Conservation (phyloP, 2,888 invertebrate species). For the Baronia brevicornis region DNA sequence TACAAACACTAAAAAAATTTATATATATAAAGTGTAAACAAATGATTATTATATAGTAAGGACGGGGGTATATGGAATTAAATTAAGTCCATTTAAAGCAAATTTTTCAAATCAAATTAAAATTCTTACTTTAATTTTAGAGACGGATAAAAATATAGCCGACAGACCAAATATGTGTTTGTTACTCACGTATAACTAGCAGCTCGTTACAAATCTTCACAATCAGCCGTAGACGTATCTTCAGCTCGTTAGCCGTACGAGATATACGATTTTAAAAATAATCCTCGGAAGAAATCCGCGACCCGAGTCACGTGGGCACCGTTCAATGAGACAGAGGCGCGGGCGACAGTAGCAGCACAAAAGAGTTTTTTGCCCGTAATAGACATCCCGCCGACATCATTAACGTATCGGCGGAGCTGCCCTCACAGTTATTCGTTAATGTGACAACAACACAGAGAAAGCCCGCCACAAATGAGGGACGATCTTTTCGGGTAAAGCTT, state of each 20-base stretch:
- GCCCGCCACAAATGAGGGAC: conserved; percentile 68
- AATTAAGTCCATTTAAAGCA: no score
- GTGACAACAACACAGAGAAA: conserved; percentile 72
- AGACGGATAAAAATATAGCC: no score
- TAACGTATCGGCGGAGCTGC: conserved; percentile 66
- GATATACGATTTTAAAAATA: conserved; percentile 5
- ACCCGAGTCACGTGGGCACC: conserved; percentile 17
- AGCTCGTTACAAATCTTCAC: no score
- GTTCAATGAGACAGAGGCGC: conserved; percentile 14
- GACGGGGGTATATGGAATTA: no score
- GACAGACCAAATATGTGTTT: no score
- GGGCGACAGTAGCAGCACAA: conserved; percentile 38
- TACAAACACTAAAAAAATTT: no score
- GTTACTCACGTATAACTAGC: no score
- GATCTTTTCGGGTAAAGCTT: conserved; percentile 56
- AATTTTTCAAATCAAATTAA: no score
- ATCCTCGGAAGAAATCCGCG: conserved; percentile 9
- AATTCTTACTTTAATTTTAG: no score
- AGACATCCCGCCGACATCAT: conserved; percentile 68
- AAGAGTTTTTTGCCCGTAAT: conserved; percentile 56
- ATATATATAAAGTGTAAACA: no score
- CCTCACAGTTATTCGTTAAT: conserved; percentile 71
- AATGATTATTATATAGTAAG: no score
- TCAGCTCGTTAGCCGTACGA: not conserved
- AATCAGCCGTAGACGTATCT: no score